Evolutionary conservation across 2,888 invertebrate genomes (phyloP), one percentile per base, ranked within the genome.

Genomic region (Orthosia gracilis): DNA sequence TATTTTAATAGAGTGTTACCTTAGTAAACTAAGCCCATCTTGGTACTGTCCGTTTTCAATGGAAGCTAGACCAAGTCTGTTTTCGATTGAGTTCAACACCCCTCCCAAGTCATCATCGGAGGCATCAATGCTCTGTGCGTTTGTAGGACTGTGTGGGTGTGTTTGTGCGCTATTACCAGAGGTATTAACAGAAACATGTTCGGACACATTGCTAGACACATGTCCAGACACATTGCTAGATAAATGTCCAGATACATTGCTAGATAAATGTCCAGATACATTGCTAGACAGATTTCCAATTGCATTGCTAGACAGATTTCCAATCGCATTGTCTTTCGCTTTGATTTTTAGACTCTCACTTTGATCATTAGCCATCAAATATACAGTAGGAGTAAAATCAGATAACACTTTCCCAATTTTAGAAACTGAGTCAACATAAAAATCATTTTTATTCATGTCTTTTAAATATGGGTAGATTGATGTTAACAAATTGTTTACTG

Each of bases 31-130:
- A 73, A 97, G 94, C 58, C 97, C 96, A 85, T 97, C 97, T 83
- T 97, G 93, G 75, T 93, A 92, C 69, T 96, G 95, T 55, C 97
- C 97, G 88, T 96, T 96, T 86, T 97, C 95, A 86, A 97, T 96
- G 23, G 97, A 97, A 83, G 97, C 96, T 67, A 97, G 90, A 3
- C 97, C 97, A 78, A 97, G 93, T 89, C 94, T 95, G 78, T 97
- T 97, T 88, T 97, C 97, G 82, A 97, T 97, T 54, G 97, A 97
- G 80, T 97, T 97, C 70, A 97, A 88, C 15, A 97, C 97, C 79
- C 95, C 91, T 64, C 97, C 95, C 79, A 97, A 95, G 69, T 94
- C 94, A 89, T 93, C 92, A 57, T 93, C 92, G 21, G 93, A 90
- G 50, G 91, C 89, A 31, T 94, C 93, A 13, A 89, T 83, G 55